Conservation (phyloP, 2,797 vertebrate species). For the Phaenicophaeus curvirostris region DNA sequence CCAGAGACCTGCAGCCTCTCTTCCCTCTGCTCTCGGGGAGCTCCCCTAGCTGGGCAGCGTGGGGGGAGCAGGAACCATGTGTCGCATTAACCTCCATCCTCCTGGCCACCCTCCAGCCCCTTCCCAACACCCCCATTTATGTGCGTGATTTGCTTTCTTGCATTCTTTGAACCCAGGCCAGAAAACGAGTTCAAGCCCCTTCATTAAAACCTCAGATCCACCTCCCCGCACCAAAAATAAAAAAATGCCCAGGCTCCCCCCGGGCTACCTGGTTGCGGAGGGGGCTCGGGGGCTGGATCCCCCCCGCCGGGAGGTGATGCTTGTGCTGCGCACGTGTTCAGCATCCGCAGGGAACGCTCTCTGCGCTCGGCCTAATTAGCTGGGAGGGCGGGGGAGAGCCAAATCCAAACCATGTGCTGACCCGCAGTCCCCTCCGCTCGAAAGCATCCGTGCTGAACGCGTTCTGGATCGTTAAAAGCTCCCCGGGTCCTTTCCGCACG, state of each 20-base stretch:
- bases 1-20: fast-evolving
- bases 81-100: background rate
- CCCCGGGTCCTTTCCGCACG: background rate
- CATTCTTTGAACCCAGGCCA: conserved; percentile 41
- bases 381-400: conserved; percentile 7
- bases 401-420: conserved; percentile 65
- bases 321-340: conserved; percentile 3
- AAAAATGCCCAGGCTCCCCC: background rate
- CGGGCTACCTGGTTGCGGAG: background rate
- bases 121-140: conserved; percentile 16
- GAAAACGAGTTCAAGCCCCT: background rate
- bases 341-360: background rate
- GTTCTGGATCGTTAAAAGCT: conserved; percentile 30
- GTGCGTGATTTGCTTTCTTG: background rate
- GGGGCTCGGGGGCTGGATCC: background rate
- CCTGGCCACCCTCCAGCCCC: background rate
- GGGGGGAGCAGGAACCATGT: background rate
- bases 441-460: conserved; percentile 1
- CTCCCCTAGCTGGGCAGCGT: background rate
- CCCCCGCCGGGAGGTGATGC: background rate
- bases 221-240: too few species aligned
- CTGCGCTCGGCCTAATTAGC: conserved; percentile 6
- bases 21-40: background rate
- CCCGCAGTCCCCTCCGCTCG: conserved; percentile 28
- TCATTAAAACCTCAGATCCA: background rate